Conservation (phyloP, 2,888 invertebrate genomes). For the Leptura quadrifasciata region DNA sequence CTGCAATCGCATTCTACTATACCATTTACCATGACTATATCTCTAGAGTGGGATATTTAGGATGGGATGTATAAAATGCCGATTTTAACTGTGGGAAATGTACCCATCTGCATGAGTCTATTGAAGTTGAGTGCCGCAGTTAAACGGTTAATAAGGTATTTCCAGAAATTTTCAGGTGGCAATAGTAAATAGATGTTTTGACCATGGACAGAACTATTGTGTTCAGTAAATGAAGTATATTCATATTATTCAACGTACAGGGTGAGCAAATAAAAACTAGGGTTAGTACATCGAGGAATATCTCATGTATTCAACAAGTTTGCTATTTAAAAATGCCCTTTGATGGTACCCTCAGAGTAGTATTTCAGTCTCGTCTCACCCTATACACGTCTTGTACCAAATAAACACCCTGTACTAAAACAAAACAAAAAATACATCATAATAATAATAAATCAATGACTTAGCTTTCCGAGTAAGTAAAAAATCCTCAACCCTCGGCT, state of each 20-base stretch:
- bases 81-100: too few species aligned
- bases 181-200: not conserved
- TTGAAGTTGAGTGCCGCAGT: too few species aligned
- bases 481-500: not conserved
- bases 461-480: constrained; percentile 33
- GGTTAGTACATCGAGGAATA: too few species aligned
- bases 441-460: constrained; percentile 33
- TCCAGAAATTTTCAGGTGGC: too few species aligned
- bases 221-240: constrained; percentile 2
- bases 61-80: too few species aligned
- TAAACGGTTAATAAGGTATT: too few species aligned
- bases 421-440: constrained; percentile 35
- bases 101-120: too few species aligned
- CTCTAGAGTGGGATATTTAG: too few species aligned
- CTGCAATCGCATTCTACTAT: too few species aligned
- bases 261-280: not conserved
- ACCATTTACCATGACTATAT: too few species aligned
- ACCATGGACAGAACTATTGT: not conserved
- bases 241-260: not conserved
- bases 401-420: constrained; percentile 49
- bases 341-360: not conserved
- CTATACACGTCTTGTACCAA: constrained; percentile 2
- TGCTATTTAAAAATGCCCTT: not conserved
- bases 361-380: not conserved
- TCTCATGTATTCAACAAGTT: not conserved